Evolutionary conservation across 2,113 vertebrate species (phyloP), one percentile per base, ranked within the genome.

Genomic region (Sakesphorus luctuosus): DNA sequence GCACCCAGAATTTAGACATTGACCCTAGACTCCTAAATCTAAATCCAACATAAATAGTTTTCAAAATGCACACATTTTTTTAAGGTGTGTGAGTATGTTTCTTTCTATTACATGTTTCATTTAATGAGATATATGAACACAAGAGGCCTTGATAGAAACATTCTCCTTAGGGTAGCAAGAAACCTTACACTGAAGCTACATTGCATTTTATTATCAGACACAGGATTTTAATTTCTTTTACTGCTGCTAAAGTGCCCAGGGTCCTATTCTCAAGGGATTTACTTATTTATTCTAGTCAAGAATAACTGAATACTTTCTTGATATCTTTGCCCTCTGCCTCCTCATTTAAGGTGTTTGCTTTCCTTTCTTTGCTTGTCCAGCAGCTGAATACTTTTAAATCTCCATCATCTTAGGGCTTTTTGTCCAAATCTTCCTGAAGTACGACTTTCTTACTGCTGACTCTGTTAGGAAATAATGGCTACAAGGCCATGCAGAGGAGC

Each of bases 211-310:
- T 91, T 79, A 88, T 92, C 90, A 93, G 79, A 78, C 8, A 0
- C 15, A 28, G 18, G 53, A 28, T 92, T 95, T 94, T 89, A 94
- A 90, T 96, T 94, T 89, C 87, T 95, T 96, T 94, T 84, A 69
- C 68, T 82, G 52, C 89, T 93, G 28, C 49, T 90, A 88, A 84
- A 89, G 90, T 94, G 79, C 44, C 79, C 52, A 87, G 69, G 36
- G 83, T 89, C 52, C 44, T 1, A 0, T 78, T 93, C 88, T 90
- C 88, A 81, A 92, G 76, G 35, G 65, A 90, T 78, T 87, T 87
- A 52, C 56, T 90, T 86, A 94, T 92, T 93, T 95, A 92, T 88
- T 94, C 65, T 62, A 72, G 15, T 86, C 88, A 96, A 96, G 76
- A 56, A 92, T 81, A 96, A 97, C 65, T 49, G 85, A 79, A 95